These are phyloP conservation scores for Arctopsyche grandis DNA, from an alignment of 1,140 invertebrate species.

Conservation along the genomic window DNA sequence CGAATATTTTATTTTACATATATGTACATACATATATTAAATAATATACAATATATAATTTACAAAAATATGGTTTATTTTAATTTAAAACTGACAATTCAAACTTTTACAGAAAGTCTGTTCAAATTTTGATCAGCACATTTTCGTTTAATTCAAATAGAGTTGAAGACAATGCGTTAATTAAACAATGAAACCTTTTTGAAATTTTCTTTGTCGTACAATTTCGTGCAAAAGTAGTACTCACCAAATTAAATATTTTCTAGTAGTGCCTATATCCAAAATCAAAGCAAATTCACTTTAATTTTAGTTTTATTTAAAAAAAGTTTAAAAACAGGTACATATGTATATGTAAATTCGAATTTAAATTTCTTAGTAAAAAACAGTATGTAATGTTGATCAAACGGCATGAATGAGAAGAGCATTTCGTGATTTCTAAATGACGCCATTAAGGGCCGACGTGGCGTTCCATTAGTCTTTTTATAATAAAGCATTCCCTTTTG, in stretches of 20 bases:
- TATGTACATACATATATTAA: too few relatives aligned
- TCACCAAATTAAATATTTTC: too few relatives aligned
- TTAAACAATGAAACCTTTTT: conserved; percentile 3
- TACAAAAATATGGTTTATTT: too few relatives aligned
- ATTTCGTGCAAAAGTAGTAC: too few relatives aligned
- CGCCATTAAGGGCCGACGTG: conserved; percentile 47
- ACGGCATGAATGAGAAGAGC: conserved; percentile 53
- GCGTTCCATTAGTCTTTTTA: conserved; percentile 48
- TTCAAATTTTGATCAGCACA: background rate
- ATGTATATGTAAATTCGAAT: background rate
- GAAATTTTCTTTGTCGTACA: background rate
- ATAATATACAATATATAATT: too few relatives aligned
- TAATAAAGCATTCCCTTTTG: conserved; percentile 53
- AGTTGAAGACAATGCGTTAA: conserved; percentile 15
- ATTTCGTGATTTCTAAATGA: conserved; percentile 44
- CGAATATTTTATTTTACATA: background rate
- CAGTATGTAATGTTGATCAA: conserved; percentile 26
- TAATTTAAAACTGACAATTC: background rate
- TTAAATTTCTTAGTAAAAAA: background rate
- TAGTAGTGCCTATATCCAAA: too few relatives aligned
- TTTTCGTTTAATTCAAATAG: background rate
- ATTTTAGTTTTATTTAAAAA: too few relatives aligned
- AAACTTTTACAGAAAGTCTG: background rate
- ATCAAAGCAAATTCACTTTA: too few relatives aligned
- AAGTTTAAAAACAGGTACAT: too few relatives aligned